phyloP scores from a whole-genome alignment of 2,113 vertebrate genomes.

The Ciconia maguari region DNA sequence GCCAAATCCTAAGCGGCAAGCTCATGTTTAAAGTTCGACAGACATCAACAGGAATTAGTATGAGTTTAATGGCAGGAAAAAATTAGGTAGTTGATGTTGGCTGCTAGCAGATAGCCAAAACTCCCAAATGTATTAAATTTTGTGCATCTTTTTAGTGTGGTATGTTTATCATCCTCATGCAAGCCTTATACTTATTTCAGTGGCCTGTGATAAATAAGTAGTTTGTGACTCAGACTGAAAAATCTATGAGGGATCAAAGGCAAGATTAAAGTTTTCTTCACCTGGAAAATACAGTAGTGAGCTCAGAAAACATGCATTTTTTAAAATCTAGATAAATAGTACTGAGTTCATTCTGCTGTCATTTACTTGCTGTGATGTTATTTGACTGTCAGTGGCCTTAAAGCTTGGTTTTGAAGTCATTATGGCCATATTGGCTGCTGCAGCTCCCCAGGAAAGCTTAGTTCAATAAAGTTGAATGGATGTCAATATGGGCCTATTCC shows the following conservation, averaged over 20 bases:
- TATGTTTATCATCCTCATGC: background rate
- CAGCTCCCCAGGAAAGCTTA: background rate
- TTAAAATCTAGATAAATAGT: background rate
- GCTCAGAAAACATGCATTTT: background rate
- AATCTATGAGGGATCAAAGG: background rate
- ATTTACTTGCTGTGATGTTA: background rate
- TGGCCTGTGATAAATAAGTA: background rate
- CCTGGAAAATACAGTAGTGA: background rate
- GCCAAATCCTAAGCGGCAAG: background rate
- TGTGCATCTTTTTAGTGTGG: background rate
- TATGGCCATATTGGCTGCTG: background rate
- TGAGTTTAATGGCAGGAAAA: background rate
- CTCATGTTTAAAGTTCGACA: background rate
- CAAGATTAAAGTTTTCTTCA: background rate
- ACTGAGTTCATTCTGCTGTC: background rate
- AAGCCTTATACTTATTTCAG: background rate
- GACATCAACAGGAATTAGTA: no score
- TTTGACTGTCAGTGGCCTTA: background rate
- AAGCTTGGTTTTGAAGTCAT: background rate
- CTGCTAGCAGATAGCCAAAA: background rate
- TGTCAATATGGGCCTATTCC: background rate
- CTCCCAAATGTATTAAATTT: background rate
- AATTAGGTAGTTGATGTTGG: background rate
- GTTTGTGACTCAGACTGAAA: background rate
- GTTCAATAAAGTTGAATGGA: background rate